Base-by-base conservation (phyloP, 1,140 invertebrate species). In the Muscidifurax raptorellus region DNA sequence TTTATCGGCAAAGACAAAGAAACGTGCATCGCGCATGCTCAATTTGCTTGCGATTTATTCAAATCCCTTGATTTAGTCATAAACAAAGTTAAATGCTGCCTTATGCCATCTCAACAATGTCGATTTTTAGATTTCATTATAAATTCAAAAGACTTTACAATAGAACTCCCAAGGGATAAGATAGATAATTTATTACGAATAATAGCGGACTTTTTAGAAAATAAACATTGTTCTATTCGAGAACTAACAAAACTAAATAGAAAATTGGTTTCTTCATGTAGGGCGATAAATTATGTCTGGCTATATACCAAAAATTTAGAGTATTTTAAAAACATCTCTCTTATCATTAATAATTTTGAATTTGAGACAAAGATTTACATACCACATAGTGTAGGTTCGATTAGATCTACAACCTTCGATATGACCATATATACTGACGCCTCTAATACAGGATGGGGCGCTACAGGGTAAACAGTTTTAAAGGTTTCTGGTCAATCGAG, bases 251-350 rank as follows among this genome's bases (percentile, higher is more conserved):
- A 30, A 36, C 1, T 67, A 25, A 66, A 36, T 15, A 52, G 77
- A 0, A 80, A 22, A 64, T 27, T 80, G 27, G 36, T 66, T 3
- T 3, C 64, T 9, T 13, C 77, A 0, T 64, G 27, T 18, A 9
- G 13, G 4, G 59, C 77, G 2, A 22, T 67, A 13, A 47, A 67
- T 15, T 80, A 66, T n/a, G 64, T 52, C 18, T 36, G 13, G 52
- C 13, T 80, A 13, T 18, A 80, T 67, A 32, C 27, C 9, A 67
- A 32, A 80, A 36, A 32, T 5, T n/a, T 78, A 13, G 76, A 78
- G 52, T n/a, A 27, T 40, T 86, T 90, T 40, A 40, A 64, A n/a
- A n/a, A n/a, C n/a, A 6, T 64, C 13, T n/a, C 4, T 6, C n/a
- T 64, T 6, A 6, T 64, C 59, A 64, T 4, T 13, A 22, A 64